These are phyloP conservation scores for Zaprionus vittiger DNA, from an alignment of 1,140 invertebrate genomes.

Conservation along the genomic window DNA sequence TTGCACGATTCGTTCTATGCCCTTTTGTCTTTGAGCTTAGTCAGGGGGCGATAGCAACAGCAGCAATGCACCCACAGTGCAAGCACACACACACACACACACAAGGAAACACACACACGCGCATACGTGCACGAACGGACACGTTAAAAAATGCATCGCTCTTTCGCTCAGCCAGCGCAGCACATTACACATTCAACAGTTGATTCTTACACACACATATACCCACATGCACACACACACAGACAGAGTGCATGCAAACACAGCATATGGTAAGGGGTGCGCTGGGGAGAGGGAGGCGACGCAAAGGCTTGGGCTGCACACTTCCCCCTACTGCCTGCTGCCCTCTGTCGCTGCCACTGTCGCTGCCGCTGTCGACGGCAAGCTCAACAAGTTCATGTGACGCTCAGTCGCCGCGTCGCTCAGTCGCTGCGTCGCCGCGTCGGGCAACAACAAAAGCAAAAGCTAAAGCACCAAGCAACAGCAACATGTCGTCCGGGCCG, in stretches of 20 bases:
- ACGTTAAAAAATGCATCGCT: constrained; percentile 46
- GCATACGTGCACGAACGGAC: constrained; percentile 2
- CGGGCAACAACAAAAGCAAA: constrained; percentile 37
- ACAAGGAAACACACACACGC: constrained; percentile 2
- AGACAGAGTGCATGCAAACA: constrained; percentile 7
- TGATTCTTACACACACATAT: constrained; percentile 57
- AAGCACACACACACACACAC: constrained; percentile 23
- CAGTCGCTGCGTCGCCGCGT: constrained; percentile 21
- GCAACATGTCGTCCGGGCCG: constrained; percentile 47
- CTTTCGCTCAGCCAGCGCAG: constrained; percentile 28
- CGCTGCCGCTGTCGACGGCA: constrained; percentile 14
- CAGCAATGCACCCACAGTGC: constrained; percentile 62
- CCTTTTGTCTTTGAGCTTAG: constrained; percentile 67
- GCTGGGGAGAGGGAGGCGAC: not conserved
- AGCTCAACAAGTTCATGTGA: constrained; percentile 73
- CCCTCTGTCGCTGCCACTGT: not conserved
- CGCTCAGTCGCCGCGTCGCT: constrained; percentile 29
- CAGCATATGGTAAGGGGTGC: constrained; percentile 7
- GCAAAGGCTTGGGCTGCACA: not conserved
- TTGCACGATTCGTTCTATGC: constrained; percentile 43
- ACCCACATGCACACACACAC: constrained; percentile 4
- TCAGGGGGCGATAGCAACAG: constrained; percentile 44
- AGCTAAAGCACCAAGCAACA: constrained; percentile 44
- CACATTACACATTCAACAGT: constrained; percentile 76
- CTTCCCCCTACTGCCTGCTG: not conserved